Base-by-base conservation (phyloP, 2,113 vertebrate genomes). In the Dinomys branickii region DNA sequence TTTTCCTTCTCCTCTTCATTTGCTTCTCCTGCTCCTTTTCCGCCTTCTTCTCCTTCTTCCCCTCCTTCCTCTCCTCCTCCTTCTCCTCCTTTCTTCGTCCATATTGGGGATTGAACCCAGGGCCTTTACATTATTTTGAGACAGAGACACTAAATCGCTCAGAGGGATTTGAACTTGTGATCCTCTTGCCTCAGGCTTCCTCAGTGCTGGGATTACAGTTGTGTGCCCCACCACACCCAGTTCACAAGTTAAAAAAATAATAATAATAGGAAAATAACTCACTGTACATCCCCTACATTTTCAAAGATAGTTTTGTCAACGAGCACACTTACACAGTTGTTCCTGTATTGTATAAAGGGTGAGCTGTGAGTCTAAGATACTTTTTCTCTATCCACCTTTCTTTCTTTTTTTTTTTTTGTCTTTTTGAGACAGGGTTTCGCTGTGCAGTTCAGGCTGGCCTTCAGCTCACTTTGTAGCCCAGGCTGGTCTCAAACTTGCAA, bases 381-480 rank as follows among this genome's bases (percentile, higher is more conserved):
- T 92, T 81, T 96, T 58, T 59, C 56, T 86, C 86, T 75, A 82
- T 47, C n/a, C 44, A 69, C 28, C 20, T 94, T 96, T 85, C 9
- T 50, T 50, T 50, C n/a, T 50, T 50, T 50, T 50, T 50, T 50
- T 50, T 50, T 50, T 50, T 50, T 50, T 50, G 47, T 50, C 47
- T 50, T 50, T 50, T 50, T 50, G 47, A 50, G 47, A 50, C 47
- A 50, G 47, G 47, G 9, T 50, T 9, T 50, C 9, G 47, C 47
- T 50, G 9, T 50, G 47, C 47, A 50, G 47, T 50, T 50, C 47
- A 50, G 47, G 47, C 47, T 50, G 47, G 47, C 5, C 47, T 50
- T 50, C 5, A 50, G 47, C 47, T 50, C 47, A 50, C 47, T 50
- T 50, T 50, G 47, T 50, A 50, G 47, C 47, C 47, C 47, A 50